Evolutionary conservation across 2,797 vertebrate genomes (phyloP).

Genomic region (Pyrocephalus nanus): DNA sequence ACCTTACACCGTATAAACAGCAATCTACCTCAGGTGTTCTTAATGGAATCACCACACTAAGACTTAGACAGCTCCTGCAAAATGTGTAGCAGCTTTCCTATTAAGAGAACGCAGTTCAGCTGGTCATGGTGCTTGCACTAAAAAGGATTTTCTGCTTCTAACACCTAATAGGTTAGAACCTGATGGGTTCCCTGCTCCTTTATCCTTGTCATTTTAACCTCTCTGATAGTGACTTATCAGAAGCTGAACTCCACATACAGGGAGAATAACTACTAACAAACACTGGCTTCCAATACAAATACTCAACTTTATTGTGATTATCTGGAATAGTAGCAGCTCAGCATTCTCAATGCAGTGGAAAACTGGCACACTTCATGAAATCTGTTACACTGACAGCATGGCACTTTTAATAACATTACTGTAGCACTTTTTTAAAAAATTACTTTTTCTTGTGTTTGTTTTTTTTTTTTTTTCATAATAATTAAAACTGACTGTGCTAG

Average conservation of each 20-base stretch:
- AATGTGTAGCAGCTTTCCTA: neutral
- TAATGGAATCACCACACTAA: neutral
- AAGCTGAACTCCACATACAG: neutral
- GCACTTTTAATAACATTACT: neutral
- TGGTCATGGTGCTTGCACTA: neutral
- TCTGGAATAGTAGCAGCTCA: neutral
- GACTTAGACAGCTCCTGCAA: neutral
- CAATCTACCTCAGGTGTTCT: neutral
- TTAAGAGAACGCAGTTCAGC: neutral
- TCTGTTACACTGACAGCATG: neutral
- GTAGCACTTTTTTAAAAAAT: neutral
- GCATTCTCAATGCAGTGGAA: neutral
- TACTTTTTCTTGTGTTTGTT: rapidly evolving
- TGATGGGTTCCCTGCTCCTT: neutral
- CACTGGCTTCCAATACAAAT: neutral
- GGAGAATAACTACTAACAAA: neutral
- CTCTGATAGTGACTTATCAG: neutral
- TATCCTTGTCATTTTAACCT: neutral
- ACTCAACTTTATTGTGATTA: neutral
- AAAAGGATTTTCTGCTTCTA: neutral
- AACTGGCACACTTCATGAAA: neutral
- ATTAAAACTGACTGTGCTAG: neutral
- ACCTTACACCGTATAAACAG: neutral
- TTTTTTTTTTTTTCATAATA: neutral
- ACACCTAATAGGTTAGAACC: neutral